Percentiles rank a stretch among this genome's conserved stretches.
These are phyloP conservation scores for Tetragnatha versicolor DNA, from an alignment of 1,140 invertebrate genomes.

Conservation along the genomic window DNA sequence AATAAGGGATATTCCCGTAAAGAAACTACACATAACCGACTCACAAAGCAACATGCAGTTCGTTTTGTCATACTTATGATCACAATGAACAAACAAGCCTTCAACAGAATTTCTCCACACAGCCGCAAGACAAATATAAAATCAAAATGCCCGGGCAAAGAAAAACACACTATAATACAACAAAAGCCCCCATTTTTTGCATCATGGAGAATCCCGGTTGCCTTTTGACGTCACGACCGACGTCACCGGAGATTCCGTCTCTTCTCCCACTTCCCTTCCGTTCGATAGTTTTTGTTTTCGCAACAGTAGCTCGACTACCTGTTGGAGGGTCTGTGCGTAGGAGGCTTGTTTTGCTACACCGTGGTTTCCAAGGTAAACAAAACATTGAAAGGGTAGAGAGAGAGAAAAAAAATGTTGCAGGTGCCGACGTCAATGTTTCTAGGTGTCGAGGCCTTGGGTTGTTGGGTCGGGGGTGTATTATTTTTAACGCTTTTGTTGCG, in stretches of 20 bases:
- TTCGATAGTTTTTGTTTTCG: constrained; percentile 43
- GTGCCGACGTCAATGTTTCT: constrained; percentile 48
- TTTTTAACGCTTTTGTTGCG: too few species aligned
- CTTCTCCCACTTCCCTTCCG: constrained; percentile 33
- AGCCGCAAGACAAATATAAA: neutral
- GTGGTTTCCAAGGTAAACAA: constrained; percentile 54
- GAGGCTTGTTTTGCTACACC: constrained; percentile 47
- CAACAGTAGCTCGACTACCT: constrained; percentile 41
- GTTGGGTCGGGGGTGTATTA: too few species aligned
- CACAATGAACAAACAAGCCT: neutral
- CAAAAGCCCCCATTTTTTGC: neutral
- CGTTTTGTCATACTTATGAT: neutral
- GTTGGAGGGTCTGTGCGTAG: constrained; percentile 25
- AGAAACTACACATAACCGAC: too few species aligned
- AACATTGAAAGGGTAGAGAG: constrained; percentile 25
- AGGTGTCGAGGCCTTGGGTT: constrained; percentile 22
- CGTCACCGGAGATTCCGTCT: constrained; percentile 20
- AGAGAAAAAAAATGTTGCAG: constrained; percentile 15
- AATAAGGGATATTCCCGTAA: too few species aligned
- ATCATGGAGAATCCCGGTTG: constrained; percentile 20
- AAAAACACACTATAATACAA: neutral
- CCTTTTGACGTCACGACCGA: constrained; percentile 40
- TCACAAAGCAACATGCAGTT: neutral
- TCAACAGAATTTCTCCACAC: neutral
- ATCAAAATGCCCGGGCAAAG: constrained; percentile 3